These are phyloP conservation scores for Pyrocoelia pectoralis DNA, from an alignment of 2,888 invertebrate species.

Conservation along the genomic window DNA sequence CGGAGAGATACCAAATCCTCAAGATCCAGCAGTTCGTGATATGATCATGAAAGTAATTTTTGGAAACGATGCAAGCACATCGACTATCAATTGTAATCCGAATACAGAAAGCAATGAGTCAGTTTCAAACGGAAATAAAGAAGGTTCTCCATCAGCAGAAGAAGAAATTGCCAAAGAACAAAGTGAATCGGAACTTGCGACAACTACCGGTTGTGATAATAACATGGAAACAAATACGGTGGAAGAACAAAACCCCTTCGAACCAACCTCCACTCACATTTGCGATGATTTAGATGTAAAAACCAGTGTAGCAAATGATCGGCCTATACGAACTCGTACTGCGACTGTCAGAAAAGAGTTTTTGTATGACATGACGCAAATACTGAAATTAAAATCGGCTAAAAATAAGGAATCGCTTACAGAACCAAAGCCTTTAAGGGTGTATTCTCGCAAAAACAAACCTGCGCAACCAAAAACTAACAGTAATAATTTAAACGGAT, in stretches of 20 bases:
- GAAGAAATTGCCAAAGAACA: not conserved
- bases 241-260: no score
- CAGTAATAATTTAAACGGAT: not conserved
- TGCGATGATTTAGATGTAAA: slow-evolving; percentile 5
- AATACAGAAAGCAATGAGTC: not conserved
- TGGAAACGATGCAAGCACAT: slow-evolving; percentile 39
- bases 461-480: not conserved
- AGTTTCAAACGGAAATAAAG: no score
- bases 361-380: slow-evolving; percentile 71
- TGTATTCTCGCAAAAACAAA: slow-evolving; percentile 15
- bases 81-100: not conserved
- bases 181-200: not conserved
- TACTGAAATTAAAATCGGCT: slow-evolving; percentile 38
- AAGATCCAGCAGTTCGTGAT: slow-evolving; percentile 49
- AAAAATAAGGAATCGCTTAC: slow-evolving; percentile 15
- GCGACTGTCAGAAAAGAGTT: slow-evolving; percentile 66
- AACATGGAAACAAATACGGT: no score
- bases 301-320: slow-evolving; percentile 44
- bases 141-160: no score
- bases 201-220: no score
- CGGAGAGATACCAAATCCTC: slow-evolving; percentile 5
- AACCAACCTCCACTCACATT: not conserved
- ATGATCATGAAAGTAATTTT: slow-evolving; percentile 60
- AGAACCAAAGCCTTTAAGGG: slow-evolving; percentile 19
- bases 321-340: slow-evolving; percentile 69